Evolutionary conservation across 2,113 vertebrate species (phyloP).

Genomic region (Eubucco bourcierii): DNA sequence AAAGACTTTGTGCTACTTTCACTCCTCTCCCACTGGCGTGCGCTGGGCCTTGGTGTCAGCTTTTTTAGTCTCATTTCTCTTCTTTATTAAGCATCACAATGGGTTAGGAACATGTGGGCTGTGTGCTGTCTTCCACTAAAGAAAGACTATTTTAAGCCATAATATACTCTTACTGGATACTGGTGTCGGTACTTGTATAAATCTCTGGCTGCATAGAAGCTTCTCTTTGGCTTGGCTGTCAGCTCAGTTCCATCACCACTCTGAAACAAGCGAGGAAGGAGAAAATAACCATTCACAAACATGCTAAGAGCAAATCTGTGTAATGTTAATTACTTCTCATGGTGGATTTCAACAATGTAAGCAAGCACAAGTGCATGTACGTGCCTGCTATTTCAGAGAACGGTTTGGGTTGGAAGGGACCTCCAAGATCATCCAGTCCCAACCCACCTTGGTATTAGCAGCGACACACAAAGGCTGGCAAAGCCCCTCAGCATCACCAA

Average conservation of each 20-base stretch:
- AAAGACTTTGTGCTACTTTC: neutral
- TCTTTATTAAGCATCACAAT: neutral
- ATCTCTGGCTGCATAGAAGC: constrained; percentile 96
- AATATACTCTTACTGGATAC: constrained; percentile 87
- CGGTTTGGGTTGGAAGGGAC: no score
- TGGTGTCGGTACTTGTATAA: constrained; percentile 97
- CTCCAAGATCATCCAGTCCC: no score
- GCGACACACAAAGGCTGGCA: no score
- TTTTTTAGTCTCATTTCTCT: neutral
- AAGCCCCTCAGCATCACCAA: no score
- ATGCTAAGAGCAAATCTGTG: neutral
- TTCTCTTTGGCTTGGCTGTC: constrained; percentile 92
- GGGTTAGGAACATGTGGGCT: neutral
- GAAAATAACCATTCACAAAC: neutral
- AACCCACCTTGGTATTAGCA: no score
- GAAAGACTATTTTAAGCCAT: neutral
- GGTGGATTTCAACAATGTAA: neutral
- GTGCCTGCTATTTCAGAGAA: neutral
- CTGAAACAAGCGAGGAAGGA: constrained; percentile 71
- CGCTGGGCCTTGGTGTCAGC: neutral
- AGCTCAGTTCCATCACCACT: constrained; percentile 79
- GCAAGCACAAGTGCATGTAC: neutral
- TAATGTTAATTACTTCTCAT: neutral
- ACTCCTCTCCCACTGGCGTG: neutral
- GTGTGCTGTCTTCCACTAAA: neutral